These are phyloP conservation scores for Drosophila repletoides DNA, from an alignment of 1,140 invertebrate genomes.

Conservation along the genomic window DNA sequence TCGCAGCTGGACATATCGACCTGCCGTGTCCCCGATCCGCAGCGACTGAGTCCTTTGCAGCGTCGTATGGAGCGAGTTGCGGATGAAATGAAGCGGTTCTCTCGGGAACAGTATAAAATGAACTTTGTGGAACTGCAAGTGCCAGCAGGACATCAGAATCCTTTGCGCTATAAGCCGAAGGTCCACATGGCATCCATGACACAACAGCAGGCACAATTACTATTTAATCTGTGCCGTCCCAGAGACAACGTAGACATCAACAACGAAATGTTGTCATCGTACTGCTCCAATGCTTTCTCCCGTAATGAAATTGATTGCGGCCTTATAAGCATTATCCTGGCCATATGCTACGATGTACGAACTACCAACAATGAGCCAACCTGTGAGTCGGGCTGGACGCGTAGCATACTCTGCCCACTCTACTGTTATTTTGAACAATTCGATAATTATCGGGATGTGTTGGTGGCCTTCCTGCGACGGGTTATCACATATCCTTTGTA, in stretches of 20 bases:
- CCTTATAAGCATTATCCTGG: constrained; percentile 71
- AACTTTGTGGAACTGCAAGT: constrained; percentile 79
- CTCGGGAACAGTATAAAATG: constrained; percentile 77
- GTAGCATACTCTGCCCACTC: constrained; percentile 65
- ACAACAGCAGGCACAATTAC: constrained; percentile 63
- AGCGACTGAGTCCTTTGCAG: constrained; percentile 59
- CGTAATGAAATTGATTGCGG: constrained; percentile 72
- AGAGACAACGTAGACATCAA: not conserved
- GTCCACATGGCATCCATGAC: constrained; percentile 66
- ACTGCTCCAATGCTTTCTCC: no score
- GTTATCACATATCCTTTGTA: constrained; percentile 75
- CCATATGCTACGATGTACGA: constrained; percentile 77
- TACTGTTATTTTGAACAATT: constrained; percentile 75
- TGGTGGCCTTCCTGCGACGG: constrained; percentile 68
- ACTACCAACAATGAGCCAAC: constrained; percentile 72
- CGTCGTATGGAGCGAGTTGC: constrained; percentile 57
- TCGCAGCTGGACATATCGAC: constrained; percentile 56
- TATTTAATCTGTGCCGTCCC: constrained; percentile 64
- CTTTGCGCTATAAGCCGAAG: constrained; percentile 64
- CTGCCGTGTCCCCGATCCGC: constrained; percentile 59
- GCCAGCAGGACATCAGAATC: constrained; percentile 77
- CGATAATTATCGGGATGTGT: constrained; percentile 63
- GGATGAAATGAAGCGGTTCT: constrained; percentile 73
- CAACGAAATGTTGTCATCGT: no score
- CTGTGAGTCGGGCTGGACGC: constrained; percentile 77